Evolutionary conservation across 2,888 invertebrate species (phyloP), one percentile per base, ranked within the genome.

Genomic region (Altica lythri): DNA sequence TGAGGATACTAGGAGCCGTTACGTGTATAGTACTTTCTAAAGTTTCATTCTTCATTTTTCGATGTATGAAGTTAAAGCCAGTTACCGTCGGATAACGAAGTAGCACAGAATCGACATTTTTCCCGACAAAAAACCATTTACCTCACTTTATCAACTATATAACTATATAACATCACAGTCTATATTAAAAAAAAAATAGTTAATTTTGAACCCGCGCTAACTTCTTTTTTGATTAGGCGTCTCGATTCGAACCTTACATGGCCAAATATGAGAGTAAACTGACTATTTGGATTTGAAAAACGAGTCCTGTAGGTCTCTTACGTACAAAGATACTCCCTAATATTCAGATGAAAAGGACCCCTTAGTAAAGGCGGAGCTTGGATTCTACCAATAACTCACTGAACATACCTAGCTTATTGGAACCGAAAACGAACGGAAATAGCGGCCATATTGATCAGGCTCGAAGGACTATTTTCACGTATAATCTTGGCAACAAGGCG

Each of bases 321-420:
- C 69, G 64, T 64, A 66, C 68, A 66, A 70, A 76, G 75, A 75
- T 75, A 76, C 75, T 74, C 76, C 76, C 76, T 76, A 75, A 75
- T 76, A 74, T 75, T 73, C 71, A 25, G 46, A 55, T 70, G 66
- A 69, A 74, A 74, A 72, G 72, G 68, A 66, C 67, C 72, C 71
- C 70, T 73, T 69, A 69, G 64, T 62, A 49, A 52, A 62, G 75
- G 74, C 73, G 78, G 77, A 75, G 77, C 78, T 78, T 76, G 76
- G 77, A 78, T 79, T 79, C 80, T 79, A 81, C 84, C 83, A 83
- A 83, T 83, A 81, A 78, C 53, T 53, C 42, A 46, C 60, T 78
- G 79, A 80, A 80, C 79, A 77, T 78, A 78, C 78, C 77, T 78
- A 79, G 79, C 79, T 80, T 76, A 82, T 82, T 82, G 81, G 82